Evolutionary conservation across 1,140 invertebrate genomes (phyloP).

Genomic region (Caenorhabditis inopinata): DNA sequence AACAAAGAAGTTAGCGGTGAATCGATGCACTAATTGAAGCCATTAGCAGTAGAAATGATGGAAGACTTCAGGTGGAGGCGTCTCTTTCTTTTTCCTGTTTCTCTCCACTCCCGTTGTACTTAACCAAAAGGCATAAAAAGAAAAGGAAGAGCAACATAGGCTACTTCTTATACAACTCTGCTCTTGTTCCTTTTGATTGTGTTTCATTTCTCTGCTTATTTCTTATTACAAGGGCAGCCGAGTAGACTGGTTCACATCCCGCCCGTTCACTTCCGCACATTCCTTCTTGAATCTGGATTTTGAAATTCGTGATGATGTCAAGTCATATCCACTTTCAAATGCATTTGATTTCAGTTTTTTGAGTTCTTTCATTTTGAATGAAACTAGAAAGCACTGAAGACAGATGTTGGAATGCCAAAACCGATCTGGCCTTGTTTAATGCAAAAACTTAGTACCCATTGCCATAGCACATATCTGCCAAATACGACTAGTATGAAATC

Average conservation of each 20-base stretch:
- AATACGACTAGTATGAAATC: too few species aligned
- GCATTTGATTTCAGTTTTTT: too few species aligned
- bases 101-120: neutral
- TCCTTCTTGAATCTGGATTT: neutral
- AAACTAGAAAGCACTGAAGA: too few species aligned
- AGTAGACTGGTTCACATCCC: neutral
- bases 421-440: too few species aligned
- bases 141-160: conserved; percentile 3
- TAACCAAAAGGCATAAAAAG: neutral
- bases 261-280: neutral
- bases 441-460: too few species aligned
- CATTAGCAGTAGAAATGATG: conserved; percentile 21
- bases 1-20: conserved; percentile 25
- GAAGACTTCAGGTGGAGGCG: conserved; percentile 1
- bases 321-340: neutral
- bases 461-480: too few species aligned
- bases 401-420: too few species aligned
- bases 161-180: neutral
- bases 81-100: neutral
- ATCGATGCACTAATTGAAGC: conserved; percentile 32
- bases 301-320: neutral
- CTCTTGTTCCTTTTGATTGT: neutral
- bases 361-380: too few species aligned
- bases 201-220: neutral
- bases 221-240: neutral